phyloP scores from a whole-genome alignment of 2,797 vertebrate species.

The Neoniphon sammara region DNA sequence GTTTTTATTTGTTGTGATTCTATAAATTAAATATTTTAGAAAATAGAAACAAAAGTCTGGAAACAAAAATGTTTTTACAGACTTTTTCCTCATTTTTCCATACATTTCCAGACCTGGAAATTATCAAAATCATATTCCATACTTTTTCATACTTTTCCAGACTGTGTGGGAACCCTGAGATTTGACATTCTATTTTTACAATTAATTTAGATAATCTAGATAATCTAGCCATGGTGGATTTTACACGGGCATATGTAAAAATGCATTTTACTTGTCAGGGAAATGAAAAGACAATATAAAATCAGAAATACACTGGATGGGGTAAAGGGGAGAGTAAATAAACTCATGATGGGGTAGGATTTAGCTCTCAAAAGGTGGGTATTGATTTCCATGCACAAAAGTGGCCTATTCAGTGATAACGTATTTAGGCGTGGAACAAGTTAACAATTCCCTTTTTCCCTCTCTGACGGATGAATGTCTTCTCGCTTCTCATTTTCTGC shows the following conservation, averaged over 20 bases:
- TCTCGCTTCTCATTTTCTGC: conserved; percentile 14
- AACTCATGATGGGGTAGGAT: not conserved
- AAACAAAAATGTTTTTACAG: too few relatives aligned
- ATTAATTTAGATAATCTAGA: too few relatives aligned
- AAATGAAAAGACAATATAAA: conserved; percentile 8
- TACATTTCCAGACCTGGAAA: too few relatives aligned
- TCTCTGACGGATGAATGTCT: conserved; percentile 8
- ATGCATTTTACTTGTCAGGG: not conserved
- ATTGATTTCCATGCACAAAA: conserved; percentile 8
- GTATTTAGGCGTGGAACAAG: conserved; percentile 5
- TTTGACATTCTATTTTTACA: too few relatives aligned
- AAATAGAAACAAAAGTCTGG: too few relatives aligned
- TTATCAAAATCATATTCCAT: too few relatives aligned
- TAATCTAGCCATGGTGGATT: too few relatives aligned
- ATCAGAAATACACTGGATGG: not conserved
- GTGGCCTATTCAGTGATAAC: not conserved
- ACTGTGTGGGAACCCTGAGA: too few relatives aligned
- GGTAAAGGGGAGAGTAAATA: not conserved
- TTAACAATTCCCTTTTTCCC: not conserved
- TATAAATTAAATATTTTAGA: too few relatives aligned
- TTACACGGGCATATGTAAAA: not conserved
- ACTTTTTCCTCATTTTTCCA: too few relatives aligned
- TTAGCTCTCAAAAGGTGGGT: conserved; percentile 2
- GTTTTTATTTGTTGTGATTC: too few relatives aligned
- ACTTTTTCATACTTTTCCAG: too few relatives aligned